These are phyloP conservation scores for Meriones unguiculatus DNA, from an alignment of 2,113 vertebrate genomes.

Conservation along the genomic window DNA sequence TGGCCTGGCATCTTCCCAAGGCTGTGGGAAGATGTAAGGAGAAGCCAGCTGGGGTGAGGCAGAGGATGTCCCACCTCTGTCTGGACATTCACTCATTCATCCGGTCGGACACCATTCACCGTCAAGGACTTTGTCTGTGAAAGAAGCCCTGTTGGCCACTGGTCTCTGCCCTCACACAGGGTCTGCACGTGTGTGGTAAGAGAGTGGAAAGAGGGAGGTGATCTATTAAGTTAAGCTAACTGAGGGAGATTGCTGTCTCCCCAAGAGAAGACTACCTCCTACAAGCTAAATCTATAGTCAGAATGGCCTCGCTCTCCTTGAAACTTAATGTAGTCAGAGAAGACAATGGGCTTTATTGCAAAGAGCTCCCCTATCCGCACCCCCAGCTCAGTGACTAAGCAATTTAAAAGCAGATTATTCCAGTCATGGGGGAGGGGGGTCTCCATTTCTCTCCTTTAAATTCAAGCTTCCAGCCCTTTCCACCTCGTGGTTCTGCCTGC, in stretches of 20 bases:
- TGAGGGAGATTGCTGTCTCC: background rate
- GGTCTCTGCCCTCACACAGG: background rate
- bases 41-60: background rate
- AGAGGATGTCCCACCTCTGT: too few species aligned
- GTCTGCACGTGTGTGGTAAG: background rate
- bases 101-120: too few species aligned
- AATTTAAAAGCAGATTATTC: background rate
- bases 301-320: background rate
- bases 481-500: background rate
- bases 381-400: background rate
- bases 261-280: background rate
- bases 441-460: background rate
- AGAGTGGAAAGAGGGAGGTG: too few species aligned
- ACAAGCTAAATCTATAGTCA: background rate
- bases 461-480: background rate
- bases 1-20: background rate
- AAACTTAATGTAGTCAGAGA: background rate
- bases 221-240: background rate
- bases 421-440: background rate
- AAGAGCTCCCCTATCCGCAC: too few species aligned
- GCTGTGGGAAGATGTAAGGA: background rate
- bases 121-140: background rate
- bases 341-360: background rate
- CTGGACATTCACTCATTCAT: background rate
- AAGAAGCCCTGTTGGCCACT: background rate